Conservation (phyloP, 1,140 invertebrate species). For the Drosophila trapezifrons region DNA sequence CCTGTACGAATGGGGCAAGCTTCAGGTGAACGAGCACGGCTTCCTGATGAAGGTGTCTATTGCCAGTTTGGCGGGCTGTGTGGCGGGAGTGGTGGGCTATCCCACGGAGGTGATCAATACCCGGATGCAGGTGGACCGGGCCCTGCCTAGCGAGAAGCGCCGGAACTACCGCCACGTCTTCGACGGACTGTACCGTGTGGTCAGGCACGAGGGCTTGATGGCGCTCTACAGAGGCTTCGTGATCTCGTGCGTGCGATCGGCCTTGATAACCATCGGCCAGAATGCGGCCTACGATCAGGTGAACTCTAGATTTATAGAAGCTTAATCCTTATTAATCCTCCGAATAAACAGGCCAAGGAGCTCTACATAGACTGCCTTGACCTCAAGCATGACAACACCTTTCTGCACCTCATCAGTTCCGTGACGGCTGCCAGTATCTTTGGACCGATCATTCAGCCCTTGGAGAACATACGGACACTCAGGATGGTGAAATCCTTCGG, state of each 20-base stretch:
- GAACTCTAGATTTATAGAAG: background rate
- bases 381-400: slow-evolving; percentile 28
- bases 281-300: slow-evolving; percentile 67
- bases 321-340: background rate
- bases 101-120: slow-evolving; percentile 63
- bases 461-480: slow-evolving; percentile 57
- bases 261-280: slow-evolving; percentile 41
- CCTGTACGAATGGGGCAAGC: slow-evolving; percentile 54
- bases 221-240: slow-evolving; percentile 42
- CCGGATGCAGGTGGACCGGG: slow-evolving; percentile 60
- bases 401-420: slow-evolving; percentile 54
- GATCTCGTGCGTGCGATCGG: slow-evolving; percentile 10
- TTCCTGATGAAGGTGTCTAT: slow-evolving; percentile 32
- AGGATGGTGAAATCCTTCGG: slow-evolving; percentile 22
- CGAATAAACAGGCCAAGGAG: slow-evolving; percentile 25
- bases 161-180: slow-evolving; percentile 55
- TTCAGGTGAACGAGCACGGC: slow-evolving; percentile 21
- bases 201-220: slow-evolving; percentile 30
- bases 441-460: slow-evolving; percentile 49
- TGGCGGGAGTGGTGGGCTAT: slow-evolving; percentile 40
- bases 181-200: slow-evolving; percentile 36
- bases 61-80: slow-evolving; percentile 42
- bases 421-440: slow-evolving; percentile 40
- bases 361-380: slow-evolving; percentile 13
- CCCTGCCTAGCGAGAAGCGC: background rate